phyloP scores from a whole-genome alignment of 53 echinoderm and acorn worm species.

The Crossaster papposus region DNA sequence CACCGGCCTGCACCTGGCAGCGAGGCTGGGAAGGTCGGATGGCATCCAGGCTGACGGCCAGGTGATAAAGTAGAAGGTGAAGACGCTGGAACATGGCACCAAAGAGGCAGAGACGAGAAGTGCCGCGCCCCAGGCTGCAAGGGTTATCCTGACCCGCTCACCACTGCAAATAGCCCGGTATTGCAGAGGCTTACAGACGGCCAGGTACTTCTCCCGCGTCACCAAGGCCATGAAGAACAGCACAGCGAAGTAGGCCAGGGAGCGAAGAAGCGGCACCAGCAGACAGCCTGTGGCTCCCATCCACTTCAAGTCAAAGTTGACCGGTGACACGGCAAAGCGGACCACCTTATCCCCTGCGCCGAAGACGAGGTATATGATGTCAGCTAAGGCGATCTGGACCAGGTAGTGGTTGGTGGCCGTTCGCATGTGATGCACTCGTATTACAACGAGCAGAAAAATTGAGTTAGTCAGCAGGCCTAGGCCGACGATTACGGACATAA shows the following conservation, averaged over 20 bases:
- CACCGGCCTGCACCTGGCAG: constrained; percentile 54
- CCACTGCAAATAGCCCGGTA: constrained; percentile 61
- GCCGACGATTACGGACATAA: constrained; percentile 70
- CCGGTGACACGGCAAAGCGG: constrained; percentile 63
- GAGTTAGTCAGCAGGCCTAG: constrained; percentile 66
- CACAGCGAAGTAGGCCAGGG: constrained; percentile 69
- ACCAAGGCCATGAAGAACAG: constrained; percentile 76
- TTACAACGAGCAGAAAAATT: constrained; percentile 73
- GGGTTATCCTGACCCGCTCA: constrained; percentile 42
- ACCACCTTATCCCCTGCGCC: constrained; percentile 71
- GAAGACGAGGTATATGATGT: constrained; percentile 69
- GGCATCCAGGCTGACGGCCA: constrained; percentile 54
- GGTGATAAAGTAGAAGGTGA: constrained; percentile 48
- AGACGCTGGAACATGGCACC: constrained; percentile 65
- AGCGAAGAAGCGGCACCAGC: constrained; percentile 50
- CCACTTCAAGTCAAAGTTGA: constrained; percentile 64
- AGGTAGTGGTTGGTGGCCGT: constrained; percentile 92
- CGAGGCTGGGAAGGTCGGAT: constrained; percentile 40
- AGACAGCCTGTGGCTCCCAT: constrained; percentile 65
- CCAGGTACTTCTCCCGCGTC: constrained; percentile 81
- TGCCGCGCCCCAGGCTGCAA: constrained; percentile 60
- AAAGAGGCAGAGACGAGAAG: constrained; percentile 59
- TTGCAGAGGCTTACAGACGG: constrained; percentile 70
- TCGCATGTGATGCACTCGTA: constrained; percentile 74
- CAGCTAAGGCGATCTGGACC: constrained; percentile 77